Conservation (phyloP, 2,113 vertebrate genomes). For the Accipiter virgatus region DNA sequence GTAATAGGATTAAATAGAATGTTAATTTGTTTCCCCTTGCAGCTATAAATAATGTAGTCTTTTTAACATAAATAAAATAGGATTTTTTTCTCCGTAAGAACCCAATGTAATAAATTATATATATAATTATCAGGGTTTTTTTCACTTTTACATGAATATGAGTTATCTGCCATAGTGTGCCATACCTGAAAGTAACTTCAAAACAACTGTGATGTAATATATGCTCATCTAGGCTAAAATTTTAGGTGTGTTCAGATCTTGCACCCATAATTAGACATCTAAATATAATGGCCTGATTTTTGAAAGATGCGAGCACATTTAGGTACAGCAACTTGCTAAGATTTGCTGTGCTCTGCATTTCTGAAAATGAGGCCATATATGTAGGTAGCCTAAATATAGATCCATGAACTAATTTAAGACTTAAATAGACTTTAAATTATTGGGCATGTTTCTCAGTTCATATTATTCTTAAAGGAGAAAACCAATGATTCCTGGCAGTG, state of each 20-base stretch:
- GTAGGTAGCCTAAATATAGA: slow-evolving; percentile 45
- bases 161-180: not conserved
- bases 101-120: not conserved
- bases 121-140: not conserved
- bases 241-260: not conserved
- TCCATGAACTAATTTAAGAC: not conserved
- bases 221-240: not conserved
- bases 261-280: slow-evolving; percentile 9
- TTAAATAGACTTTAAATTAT: not conserved
- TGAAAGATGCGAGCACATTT: not conserved
- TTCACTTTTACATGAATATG: not conserved
- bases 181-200: not conserved
- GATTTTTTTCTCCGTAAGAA: not conserved
- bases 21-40: slow-evolving; percentile 16
- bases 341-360: slow-evolving; percentile 37
- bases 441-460: not conserved
- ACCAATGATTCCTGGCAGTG: not conserved
- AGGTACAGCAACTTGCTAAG: not conserved
- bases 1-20: slow-evolving; percentile 22
- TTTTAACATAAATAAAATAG: not conserved
- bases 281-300: slow-evolving; percentile 49
- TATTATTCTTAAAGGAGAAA: not conserved
- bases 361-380: slow-evolving; percentile 44
- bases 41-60: not conserved
- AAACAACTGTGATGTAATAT: not conserved